Base-by-base conservation (phyloP, 2,113 vertebrate genomes). In the Ranitomeya variabilis region DNA sequence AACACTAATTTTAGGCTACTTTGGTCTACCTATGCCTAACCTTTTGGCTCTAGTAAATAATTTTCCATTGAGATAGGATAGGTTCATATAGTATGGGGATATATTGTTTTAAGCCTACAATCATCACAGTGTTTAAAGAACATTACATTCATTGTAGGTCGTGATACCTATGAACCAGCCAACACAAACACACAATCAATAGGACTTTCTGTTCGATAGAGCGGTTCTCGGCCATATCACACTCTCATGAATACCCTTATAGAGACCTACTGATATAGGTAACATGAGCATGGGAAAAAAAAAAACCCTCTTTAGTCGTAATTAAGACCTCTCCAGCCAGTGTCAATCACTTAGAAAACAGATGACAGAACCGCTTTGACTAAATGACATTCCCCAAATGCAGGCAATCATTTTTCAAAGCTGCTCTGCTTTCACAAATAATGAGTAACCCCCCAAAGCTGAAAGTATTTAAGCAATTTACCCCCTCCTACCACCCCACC, bases 141-240 rank as follows among this genome's bases (percentile, higher is more conserved):
- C 85, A 87, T 87, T 87, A 87, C 74, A 66, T 87, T 79, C 85
- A 87, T 79, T 87, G 85, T 87, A 77, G 85, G 85, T 62, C 74
- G 52, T 26, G 85, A 64, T 79, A 87, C 85, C 76, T 79, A 66
- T 52, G 45, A 87, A 54, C 52, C 57, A 23, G 73, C 59, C 85
- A 67, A 67, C 85, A 87, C 62, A 64, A 79, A 78, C 85, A 87
- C 76, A 80, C 85, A 79, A 84, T 87, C 85, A 87, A 67, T 87
- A 79, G 85, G 85, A 79, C 37, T 79, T 79, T 87, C 85, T 80
- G 85, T 79, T 78, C 16, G 76, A 87, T 87, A 87, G 51, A 18
- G 60, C 85, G 31, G 23, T 66, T 31, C 37, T 26, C 59, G 19
- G 51, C 76, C 76, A 23, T 87, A 87, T 87, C 85, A 57, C 76